Percentiles rank a stretch among this genome's conserved stretches.
Conservation (phyloP, 2,113 vertebrate species). For the Glaucidium brasilianum region DNA sequence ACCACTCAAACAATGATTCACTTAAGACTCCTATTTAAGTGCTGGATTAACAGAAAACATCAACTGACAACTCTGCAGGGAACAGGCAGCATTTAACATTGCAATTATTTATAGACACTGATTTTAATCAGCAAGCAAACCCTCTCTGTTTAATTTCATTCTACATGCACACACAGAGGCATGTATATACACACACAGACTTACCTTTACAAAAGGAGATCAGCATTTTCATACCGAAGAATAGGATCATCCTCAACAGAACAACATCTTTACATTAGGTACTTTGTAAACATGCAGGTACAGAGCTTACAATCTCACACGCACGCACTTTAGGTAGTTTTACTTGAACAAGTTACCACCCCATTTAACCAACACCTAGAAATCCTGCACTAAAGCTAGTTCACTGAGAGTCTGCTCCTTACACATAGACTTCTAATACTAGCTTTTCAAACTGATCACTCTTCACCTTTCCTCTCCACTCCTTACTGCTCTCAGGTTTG, state of each 20-base stretch:
- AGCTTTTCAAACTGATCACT: neutral
- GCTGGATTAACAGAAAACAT: neutral
- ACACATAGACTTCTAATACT: rapidly evolving
- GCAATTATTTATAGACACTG: neutral
- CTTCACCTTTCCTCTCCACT: rapidly evolving
- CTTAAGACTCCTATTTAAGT: neutral
- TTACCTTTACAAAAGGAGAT: neutral
- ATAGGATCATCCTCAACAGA: neutral
- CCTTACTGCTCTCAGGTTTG: rapidly evolving
- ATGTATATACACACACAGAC: neutral
- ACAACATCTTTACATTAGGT: neutral
- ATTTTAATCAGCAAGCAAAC: neutral
- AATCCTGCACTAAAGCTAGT: rapidly evolving
- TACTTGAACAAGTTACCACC: neutral
- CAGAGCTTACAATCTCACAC: neutral
- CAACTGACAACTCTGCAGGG: neutral
- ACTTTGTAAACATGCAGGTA: rapidly evolving
- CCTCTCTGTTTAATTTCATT: neutral
- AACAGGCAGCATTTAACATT: neutral
- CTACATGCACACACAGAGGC: neutral
- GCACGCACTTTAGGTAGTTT: rapidly evolving
- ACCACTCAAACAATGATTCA: neutral
- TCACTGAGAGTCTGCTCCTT: neutral
- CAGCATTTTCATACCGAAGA: rapidly evolving
- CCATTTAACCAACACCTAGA: neutral